phyloP scores from a whole-genome alignment of 2,113 vertebrate species.

The Paracanthobrama guichenoti region DNA sequence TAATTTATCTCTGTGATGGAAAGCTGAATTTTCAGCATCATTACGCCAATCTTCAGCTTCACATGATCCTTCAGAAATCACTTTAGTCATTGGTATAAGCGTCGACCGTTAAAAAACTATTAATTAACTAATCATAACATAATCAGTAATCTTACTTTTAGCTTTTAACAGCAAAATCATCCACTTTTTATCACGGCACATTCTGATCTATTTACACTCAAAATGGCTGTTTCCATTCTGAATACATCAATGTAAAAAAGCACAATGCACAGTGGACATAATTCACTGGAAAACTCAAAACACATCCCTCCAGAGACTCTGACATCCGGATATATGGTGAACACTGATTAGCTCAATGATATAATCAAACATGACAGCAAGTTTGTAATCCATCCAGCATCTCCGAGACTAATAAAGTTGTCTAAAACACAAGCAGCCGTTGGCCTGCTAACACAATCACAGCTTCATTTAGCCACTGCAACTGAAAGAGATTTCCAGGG shows the following conservation, averaged over 20 bases:
- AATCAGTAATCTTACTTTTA: no score
- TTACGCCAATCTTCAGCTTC: no score
- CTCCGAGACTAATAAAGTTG: not conserved
- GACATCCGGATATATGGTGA: not conserved
- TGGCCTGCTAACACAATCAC: slow-evolving; percentile 10
- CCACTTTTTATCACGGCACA: not conserved
- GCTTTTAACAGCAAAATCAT: not conserved
- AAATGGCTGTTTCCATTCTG: not conserved
- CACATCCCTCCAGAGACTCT: not conserved
- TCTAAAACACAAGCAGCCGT: not conserved
- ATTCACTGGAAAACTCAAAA: slow-evolving; percentile 15
- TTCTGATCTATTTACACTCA: not conserved
- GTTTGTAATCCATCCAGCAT: slow-evolving; percentile 14
- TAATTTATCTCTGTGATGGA: no score
- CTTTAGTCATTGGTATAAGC: no score
- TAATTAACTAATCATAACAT: no score
- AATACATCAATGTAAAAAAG: not conserved
- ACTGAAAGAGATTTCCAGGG: slow-evolving; percentile 33
- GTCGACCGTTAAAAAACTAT: no score
- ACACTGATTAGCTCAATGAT: slow-evolving; percentile 15
- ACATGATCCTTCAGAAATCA: no score
- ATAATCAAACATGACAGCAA: slow-evolving; percentile 14
- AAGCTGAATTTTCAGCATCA: no score
- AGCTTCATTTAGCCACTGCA: slow-evolving; percentile 34
- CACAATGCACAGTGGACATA: not conserved